These are phyloP conservation scores for Cisticola juncidis DNA, from an alignment of 2,113 vertebrate genomes.

Conservation along the genomic window DNA sequence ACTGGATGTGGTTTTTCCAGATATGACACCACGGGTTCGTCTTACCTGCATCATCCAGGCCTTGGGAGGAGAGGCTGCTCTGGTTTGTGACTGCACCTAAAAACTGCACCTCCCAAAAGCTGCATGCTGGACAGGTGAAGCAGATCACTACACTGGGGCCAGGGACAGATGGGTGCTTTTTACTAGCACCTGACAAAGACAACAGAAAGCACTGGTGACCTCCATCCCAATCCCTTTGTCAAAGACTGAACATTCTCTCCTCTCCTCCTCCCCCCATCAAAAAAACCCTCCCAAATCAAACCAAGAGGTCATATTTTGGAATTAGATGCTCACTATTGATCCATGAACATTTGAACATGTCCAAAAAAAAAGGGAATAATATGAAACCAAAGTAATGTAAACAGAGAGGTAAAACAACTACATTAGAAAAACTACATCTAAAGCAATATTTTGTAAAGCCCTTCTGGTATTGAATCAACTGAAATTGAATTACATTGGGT, in stretches of 20 bases:
- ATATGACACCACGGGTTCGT: too few relatives aligned
- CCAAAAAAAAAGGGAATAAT: not conserved
- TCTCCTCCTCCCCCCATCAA: not conserved
- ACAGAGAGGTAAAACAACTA: not conserved
- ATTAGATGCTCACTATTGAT: not conserved
- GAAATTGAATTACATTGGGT: not conserved
- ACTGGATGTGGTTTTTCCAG: not conserved
- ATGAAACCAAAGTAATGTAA: not conserved
- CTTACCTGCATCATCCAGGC: not conserved
- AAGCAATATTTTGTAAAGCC: not conserved
- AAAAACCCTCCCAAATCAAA: not conserved
- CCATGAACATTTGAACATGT: not conserved
- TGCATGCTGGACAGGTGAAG: not conserved
- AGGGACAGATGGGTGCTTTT: not conserved
- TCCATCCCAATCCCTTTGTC: not conserved
- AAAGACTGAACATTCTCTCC: not conserved
- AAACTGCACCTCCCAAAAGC: not conserved
- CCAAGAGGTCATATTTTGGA: not conserved
- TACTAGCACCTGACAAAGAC: not conserved
- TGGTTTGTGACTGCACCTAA: not conserved
- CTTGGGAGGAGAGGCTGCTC: not conserved
- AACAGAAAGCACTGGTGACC: not conserved
- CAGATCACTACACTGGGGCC: not conserved
- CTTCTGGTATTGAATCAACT: not conserved
- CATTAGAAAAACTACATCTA: not conserved